Evolutionary conservation across 2,797 vertebrate genomes (phyloP).

Genomic region (Hapalemur alaotrensis): DNA sequence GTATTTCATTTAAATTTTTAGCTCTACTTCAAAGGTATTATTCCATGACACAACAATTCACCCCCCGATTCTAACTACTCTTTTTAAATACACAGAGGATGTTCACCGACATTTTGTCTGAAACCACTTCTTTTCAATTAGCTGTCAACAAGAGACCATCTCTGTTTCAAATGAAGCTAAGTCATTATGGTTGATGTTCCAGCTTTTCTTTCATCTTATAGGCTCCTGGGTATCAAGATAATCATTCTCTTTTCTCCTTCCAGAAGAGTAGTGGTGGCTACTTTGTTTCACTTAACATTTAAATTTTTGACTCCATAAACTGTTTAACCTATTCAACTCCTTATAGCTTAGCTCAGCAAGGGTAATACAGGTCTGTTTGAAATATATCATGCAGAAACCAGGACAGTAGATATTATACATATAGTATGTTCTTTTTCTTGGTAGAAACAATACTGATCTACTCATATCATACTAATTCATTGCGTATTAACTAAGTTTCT

Average conservation of each 20-base stretch:
- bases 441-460: background rate
- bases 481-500: background rate
- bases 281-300: slow-evolving; percentile 25
- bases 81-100: background rate
- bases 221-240: slow-evolving; percentile 33
- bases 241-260: background rate
- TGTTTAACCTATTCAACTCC: slow-evolving; percentile 1
- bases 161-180: slow-evolving; percentile 36
- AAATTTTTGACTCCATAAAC: slow-evolving; percentile 7
- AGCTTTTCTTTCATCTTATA: slow-evolving; percentile 42
- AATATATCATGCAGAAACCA: background rate
- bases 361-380: background rate
- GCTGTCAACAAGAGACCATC: slow-evolving; percentile 24
- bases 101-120: slow-evolving; percentile 44
- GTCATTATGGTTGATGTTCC: background rate
- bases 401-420: background rate
- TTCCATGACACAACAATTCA: background rate
- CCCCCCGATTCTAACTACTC: background rate
- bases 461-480: background rate
- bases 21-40: slow-evolving; percentile 16
- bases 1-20: slow-evolving; percentile 45
- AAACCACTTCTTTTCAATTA: slow-evolving; percentile 39
- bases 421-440: background rate
- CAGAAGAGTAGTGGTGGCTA: background rate
- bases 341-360: background rate